A percentile compares a stretch with the other conserved stretches of the same genome.
Evolutionary conservation across 2,888 invertebrate species (phyloP).

Genomic region (Scaptodrosophila latifasciaeformis): DNA sequence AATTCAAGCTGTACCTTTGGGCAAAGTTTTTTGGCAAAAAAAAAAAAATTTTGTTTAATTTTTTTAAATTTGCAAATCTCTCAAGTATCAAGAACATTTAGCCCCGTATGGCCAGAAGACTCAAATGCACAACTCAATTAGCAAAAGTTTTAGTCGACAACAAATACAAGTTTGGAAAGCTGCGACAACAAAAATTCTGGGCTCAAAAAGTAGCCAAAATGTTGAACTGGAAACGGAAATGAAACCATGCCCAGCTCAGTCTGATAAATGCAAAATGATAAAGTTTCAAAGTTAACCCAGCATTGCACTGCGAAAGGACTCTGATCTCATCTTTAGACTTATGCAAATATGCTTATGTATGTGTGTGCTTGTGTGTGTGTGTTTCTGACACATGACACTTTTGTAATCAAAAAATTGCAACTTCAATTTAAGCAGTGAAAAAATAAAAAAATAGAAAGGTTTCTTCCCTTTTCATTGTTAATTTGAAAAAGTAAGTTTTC

Average conservation of each 20-base stretch:
- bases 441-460: neutral
- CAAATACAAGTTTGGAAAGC: neutral
- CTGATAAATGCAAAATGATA: slow-evolving; percentile 26
- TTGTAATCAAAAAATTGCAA: neutral
- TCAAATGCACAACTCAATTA: slow-evolving; percentile 38
- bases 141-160: slow-evolving; percentile 15
- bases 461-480: neutral
- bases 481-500: no score
- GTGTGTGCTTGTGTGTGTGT: no score
- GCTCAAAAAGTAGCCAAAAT: slow-evolving; percentile 3
- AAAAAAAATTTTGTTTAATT: slow-evolving; percentile 2
- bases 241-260: neutral
- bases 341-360: no score
- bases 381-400: neutral
- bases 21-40: neutral
- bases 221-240: neutral
- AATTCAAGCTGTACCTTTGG: slow-evolving; percentile 28
- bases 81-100: neutral
- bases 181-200: slow-evolving; percentile 1
- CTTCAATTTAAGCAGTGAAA: neutral
- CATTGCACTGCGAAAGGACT: neutral
- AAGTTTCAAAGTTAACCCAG: slow-evolving; percentile 3
- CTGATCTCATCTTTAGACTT: no score
- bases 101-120: slow-evolving; percentile 11
- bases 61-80: slow-evolving; percentile 12